Evolutionary conservation across 1,140 invertebrate genomes (phyloP).

Genomic region (Oedothorax gibbosus): DNA sequence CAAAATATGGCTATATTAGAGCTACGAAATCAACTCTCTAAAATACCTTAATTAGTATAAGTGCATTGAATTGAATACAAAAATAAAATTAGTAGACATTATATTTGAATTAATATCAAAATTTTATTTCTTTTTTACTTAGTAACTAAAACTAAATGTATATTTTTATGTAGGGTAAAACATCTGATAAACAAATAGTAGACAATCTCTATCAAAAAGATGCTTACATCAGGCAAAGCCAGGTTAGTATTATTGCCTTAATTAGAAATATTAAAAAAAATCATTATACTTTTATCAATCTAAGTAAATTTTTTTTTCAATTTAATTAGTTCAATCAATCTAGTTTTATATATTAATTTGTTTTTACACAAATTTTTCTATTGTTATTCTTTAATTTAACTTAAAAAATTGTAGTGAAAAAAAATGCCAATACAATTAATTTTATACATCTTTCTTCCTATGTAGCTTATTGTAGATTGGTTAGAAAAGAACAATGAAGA

Average conservation of each 20-base stretch:
- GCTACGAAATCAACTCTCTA: too few relatives aligned
- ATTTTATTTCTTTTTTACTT: too few relatives aligned
- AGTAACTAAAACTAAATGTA: not conserved
- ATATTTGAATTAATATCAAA: too few relatives aligned
- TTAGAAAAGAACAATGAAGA: constrained; percentile 85
- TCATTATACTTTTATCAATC: not conserved
- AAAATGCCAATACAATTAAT: not conserved
- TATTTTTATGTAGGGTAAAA: constrained; percentile 59
- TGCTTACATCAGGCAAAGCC: constrained; percentile 75
- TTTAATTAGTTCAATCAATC: not conserved
- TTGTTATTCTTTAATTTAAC: not conserved
- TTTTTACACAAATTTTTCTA: not conserved
- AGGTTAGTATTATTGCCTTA: constrained; percentile 65
- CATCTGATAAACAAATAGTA: constrained; percentile 76
- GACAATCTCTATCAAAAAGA: constrained; percentile 76
- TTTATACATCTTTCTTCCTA: constrained; percentile 63
- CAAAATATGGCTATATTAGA: too few relatives aligned
- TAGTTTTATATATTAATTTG: not conserved
- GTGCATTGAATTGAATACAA: too few relatives aligned
- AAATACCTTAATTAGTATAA: too few relatives aligned
- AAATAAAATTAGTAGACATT: too few relatives aligned
- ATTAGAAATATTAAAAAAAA: too few relatives aligned
- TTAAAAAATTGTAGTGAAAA: not conserved
- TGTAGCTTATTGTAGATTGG: constrained; percentile 92
- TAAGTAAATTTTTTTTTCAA: not conserved